Base-by-base conservation (phyloP, 37 sponge, comb jelly and placozoan species). In the Ephydatia muelleri region DNA sequence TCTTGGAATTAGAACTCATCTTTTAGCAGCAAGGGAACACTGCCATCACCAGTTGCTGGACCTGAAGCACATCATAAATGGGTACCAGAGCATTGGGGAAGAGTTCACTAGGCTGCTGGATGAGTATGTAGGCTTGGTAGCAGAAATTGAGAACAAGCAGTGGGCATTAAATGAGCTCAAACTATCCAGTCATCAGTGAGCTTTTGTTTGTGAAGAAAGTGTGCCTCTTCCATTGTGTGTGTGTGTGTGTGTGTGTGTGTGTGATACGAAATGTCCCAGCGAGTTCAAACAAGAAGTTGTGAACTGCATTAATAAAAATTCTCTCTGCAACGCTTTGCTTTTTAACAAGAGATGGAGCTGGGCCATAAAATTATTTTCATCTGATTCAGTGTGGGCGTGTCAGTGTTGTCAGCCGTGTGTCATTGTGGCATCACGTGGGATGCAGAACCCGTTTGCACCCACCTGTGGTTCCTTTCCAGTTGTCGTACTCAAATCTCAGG, bases 131-230 rank as follows among this genome's bases (percentile, higher is more conserved):
- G 84, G 84, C 47, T 27, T 89, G 13, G 57, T 71, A 30, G 83
- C 81, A 30, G 88, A 90, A 28, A 90, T 84, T 29, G 91, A 90
- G 78, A 87, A 93, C 75, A 90, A 93, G 48, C 68, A 84, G 79
- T 93, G 94, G 94, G 94, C 94, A 4, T 73, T 90, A 12, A 78
- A 40, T n/a, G 94, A 90, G 66, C 84, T 90, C n/a, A 40, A 22
- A 1, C 87, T 77, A 72, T 40, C 82, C 1, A 11, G 6, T 57
- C 19, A 21, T 19, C 57, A 57, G 57, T 57, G 57, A 57, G 43
- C 43, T 43, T 43, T 43, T 43, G 3, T 43, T 43, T 43, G 6
- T 9, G 57, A 57, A 14, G 57, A 14, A 57, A 5, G 9, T 11
- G 6, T 14, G 1, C 19, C 16, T 16, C 57, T 57, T 57, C 57